These are phyloP conservation scores for Ormyrus nitidulus DNA, from an alignment of 2,888 invertebrate genomes.

Conservation along the genomic window DNA sequence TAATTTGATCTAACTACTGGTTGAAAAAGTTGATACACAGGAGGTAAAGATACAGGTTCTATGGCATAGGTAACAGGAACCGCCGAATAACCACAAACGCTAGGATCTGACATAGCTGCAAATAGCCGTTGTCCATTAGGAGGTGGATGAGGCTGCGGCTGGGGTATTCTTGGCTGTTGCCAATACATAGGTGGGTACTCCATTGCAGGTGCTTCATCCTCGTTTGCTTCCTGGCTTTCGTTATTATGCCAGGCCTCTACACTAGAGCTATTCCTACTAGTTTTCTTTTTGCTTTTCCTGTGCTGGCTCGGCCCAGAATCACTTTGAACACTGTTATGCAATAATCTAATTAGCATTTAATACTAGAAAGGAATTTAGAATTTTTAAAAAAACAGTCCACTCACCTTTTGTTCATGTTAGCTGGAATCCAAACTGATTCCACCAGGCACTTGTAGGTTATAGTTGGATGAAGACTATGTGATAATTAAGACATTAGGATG, in stretches of 20 bases:
- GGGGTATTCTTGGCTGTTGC: conserved; percentile 62
- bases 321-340: conserved; percentile 42
- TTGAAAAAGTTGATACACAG: conserved; percentile 78
- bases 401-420: conserved; percentile 55
- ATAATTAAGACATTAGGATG: conserved; percentile 45
- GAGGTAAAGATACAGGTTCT: conserved; percentile 82
- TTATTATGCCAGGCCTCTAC: conserved; percentile 58
- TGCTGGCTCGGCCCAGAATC: conserved; percentile 44
- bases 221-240: conserved; percentile 56
- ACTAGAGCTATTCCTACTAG: conserved; percentile 36
- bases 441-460: conserved; percentile 46
- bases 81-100: conserved; percentile 74
- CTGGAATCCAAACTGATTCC: conserved; percentile 43
- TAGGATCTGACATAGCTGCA: conserved; percentile 75
- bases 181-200: conserved; percentile 68
- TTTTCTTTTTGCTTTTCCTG: conserved; percentile 45
- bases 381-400: conserved; percentile 3
- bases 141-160: conserved; percentile 57
- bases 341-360: conserved; percentile 18
- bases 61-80: conserved; percentile 76
- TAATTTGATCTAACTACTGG: conserved; percentile 68
- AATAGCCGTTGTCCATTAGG: conserved; percentile 76
- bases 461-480: conserved; percentile 1
- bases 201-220: conserved; percentile 60
- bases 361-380: not conserved